Conservation (phyloP, 2,888 invertebrate genomes). For the Athrips mouffetella region DNA sequence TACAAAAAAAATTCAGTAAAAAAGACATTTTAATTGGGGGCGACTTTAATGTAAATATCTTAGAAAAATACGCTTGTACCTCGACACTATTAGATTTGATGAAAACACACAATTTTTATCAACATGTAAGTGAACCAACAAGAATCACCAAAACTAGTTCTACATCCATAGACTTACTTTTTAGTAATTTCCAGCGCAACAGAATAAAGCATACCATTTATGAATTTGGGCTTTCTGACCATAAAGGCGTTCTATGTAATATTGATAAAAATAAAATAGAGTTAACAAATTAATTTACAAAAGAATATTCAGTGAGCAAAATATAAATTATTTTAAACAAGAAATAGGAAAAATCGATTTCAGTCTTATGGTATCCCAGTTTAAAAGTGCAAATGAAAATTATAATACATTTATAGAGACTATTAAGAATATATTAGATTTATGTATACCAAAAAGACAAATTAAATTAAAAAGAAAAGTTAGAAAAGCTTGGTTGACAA, state of each 20-base stretch:
- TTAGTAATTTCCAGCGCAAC: constrained; percentile 23
- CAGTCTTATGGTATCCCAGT: constrained; percentile 1
- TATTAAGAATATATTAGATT: neutral
- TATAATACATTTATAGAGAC: constrained; percentile 9
- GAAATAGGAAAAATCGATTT: constrained; percentile 7
- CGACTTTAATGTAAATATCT: too few species aligned
- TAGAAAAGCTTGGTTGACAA: neutral
- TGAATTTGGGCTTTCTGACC: constrained; percentile 11
- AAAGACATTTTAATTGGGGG: too few species aligned
- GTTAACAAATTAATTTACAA: neutral
- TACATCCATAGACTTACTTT: constrained; percentile 21
- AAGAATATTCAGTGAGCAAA: constrained; percentile 3
- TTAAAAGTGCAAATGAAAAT: constrained; percentile 17
- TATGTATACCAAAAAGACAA: constrained; percentile 5
- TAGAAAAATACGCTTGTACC: too few species aligned
- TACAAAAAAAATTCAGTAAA: too few species aligned
- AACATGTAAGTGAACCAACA: constrained; percentile 20
- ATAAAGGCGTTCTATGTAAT: neutral
- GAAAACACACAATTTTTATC: constrained; percentile 20
- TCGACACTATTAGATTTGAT: too few species aligned
- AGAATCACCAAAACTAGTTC: constrained; percentile 14
- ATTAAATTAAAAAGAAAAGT: neutral
- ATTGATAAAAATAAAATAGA: neutral
- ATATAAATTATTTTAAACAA: constrained; percentile 17
- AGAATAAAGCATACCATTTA: neutral